These are phyloP conservation scores for Eunapius fragilis DNA, from an alignment of 37 sponge, comb jelly and placozoan species.

Conservation along the genomic window DNA sequence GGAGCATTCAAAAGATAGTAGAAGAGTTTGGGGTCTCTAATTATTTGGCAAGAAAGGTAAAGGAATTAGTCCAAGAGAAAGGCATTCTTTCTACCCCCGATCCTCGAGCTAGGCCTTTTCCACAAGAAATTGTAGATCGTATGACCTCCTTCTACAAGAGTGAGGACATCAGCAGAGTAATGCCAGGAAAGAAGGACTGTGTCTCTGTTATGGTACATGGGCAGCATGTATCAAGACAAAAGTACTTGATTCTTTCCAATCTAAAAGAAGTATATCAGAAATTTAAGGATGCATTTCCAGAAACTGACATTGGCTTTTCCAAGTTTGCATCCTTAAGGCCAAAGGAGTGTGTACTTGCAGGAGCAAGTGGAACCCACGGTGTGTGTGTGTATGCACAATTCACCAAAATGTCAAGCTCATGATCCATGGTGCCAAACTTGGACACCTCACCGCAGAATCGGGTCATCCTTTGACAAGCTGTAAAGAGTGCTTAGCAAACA, in stretches of 20 bases:
- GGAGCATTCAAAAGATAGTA: conserved; percentile 21
- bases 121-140: conserved; percentile 14
- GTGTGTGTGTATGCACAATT: conserved; percentile 64
- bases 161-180: conserved; percentile 45
- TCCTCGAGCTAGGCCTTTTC: conserved; percentile 13
- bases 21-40: conserved; percentile 42
- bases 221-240: conserved; percentile 7
- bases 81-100: conserved; percentile 39
- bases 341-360: conserved; percentile 51
- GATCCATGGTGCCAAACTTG: conserved; percentile 10
- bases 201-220: conserved; percentile 20
- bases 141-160: conserved; percentile 22
- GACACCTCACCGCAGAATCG: not conserved
- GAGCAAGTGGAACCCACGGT: conserved; percentile 61
- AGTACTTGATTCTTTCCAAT: conserved; percentile 44
- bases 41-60: conserved; percentile 33
- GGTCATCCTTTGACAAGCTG: conserved; percentile 13
- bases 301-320: conserved; percentile 48
- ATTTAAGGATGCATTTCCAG: conserved; percentile 41
- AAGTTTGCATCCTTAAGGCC: conserved; percentile 58
- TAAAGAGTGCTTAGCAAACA: conserved; percentile 28
- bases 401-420: conserved; percentile 62
- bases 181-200: conserved; percentile 64
- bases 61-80: conserved; percentile 24
- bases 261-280: conserved; percentile 32